Percentiles rank a stretch among this genome's conserved stretches.
phyloP scores from a whole-genome alignment of 2,888 invertebrate genomes.

The Ophion ventricosus region DNA sequence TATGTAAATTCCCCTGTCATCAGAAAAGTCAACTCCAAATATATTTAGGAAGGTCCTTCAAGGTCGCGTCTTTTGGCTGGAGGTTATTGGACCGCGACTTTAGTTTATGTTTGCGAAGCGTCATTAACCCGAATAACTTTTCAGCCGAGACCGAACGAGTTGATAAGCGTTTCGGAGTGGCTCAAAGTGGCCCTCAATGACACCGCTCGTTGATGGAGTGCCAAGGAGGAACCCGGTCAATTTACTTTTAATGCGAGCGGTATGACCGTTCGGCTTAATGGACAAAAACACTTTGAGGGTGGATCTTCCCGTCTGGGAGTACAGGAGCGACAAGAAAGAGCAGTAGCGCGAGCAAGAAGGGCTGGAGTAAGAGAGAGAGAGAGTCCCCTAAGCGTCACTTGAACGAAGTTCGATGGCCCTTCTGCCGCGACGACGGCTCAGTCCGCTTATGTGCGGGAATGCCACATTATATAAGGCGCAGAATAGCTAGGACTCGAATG shows the following conservation, averaged over 20 bases:
- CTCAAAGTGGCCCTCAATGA: not conserved
- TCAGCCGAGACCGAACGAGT: not conserved
- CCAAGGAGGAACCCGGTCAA: slow-evolving; percentile 20
- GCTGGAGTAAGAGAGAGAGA: not conserved
- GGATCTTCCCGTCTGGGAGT: not conserved
- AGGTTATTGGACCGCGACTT: no score
- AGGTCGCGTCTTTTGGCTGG: no score
- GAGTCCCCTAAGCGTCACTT: slow-evolving; percentile 23
- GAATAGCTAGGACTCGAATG: slow-evolving; percentile 11
- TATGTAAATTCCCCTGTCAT: no score
- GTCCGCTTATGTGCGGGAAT: slow-evolving; percentile 26
- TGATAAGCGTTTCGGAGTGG: slow-evolving; percentile 5
- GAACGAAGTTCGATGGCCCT: slow-evolving; percentile 39
- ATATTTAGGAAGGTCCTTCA: no score
- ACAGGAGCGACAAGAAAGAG: slow-evolving; percentile 1
- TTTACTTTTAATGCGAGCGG: slow-evolving; percentile 40
- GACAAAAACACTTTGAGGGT: slow-evolving; percentile 47
- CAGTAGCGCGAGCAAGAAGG: not conserved
- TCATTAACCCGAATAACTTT: no score
- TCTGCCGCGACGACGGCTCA: not conserved
- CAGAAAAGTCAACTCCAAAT: no score
- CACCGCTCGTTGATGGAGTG: not conserved
- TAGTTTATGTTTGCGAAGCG: no score
- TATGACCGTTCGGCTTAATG: slow-evolving; percentile 42
- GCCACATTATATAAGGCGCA: not conserved